A percentile compares a stretch with the other conserved stretches of the same genome.
Conservation (phyloP, 2,888 invertebrate species). For the Rhingia rostrata region DNA sequence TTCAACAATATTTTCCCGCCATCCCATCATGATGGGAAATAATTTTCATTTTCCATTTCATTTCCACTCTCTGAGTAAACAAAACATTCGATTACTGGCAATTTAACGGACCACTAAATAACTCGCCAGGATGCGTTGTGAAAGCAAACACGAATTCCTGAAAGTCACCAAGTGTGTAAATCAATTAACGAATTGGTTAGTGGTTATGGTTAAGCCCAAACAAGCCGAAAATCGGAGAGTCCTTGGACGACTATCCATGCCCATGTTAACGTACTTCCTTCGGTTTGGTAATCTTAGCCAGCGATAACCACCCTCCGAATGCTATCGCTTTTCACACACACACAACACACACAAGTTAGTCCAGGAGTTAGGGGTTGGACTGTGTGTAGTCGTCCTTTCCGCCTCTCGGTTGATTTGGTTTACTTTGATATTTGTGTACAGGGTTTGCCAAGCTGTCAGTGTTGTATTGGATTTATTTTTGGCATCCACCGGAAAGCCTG, state of each 20-base stretch:
- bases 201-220: background rate
- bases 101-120: background rate
- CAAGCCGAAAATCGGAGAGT: background rate
- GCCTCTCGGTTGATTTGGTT: background rate
- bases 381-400: background rate
- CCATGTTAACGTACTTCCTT: background rate
- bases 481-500: background rate
- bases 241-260: background rate
- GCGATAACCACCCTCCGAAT: background rate
- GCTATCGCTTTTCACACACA: background rate
- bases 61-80: background rate
- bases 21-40: background rate
- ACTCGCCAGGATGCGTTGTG: background rate
- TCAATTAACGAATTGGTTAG: constrained; percentile 19
- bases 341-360: background rate
- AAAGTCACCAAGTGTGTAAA: constrained; percentile 15
- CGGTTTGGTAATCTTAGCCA: background rate
- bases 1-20: too few species aligned
- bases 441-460: background rate
- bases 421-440: background rate
- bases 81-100: background rate
- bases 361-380: background rate
- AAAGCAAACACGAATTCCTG: constrained; percentile 8
- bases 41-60: too few species aligned
- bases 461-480: constrained; percentile 3